phyloP scores from a whole-genome alignment of 2,113 vertebrate species.

The Uria lomvia region DNA sequence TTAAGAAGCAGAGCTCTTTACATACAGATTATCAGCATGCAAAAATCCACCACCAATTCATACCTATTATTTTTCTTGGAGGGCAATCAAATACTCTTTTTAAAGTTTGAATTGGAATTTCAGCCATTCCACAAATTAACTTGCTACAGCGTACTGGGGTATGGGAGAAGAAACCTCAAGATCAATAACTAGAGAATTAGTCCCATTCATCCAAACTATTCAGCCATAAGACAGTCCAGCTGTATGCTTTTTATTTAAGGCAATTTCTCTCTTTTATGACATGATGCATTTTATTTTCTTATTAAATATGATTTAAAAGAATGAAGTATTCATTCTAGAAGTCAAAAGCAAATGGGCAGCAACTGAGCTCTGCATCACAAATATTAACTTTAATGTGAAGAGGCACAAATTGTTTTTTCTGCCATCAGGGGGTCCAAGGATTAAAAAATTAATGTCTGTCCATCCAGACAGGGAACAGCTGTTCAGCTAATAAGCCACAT shows the following conservation, averaged over 20 bases:
- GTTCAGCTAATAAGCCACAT: conserved; percentile 56
- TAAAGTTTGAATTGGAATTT: not conserved
- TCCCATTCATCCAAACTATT: conserved; percentile 31
- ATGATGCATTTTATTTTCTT: conserved; percentile 61
- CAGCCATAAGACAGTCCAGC: conserved; percentile 12
- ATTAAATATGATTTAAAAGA: conserved; percentile 60
- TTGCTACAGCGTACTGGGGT: not conserved
- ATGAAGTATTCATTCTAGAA: conserved; percentile 48
- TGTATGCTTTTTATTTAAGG: conserved; percentile 53
- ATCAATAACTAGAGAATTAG: conserved; percentile 27
- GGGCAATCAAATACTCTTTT: not conserved
- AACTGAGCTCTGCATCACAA: conserved; percentile 57
- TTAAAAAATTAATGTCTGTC: conserved; percentile 73
- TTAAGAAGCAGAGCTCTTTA: not conserved
- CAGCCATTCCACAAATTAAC: conserved; percentile 2
- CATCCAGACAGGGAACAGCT: conserved; percentile 71
- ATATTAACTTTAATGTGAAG: conserved; percentile 72
- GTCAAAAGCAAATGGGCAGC: conserved; percentile 22
- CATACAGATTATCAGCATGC: not conserved
- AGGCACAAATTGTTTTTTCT: conserved; percentile 69
- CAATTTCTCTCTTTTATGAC: conserved; percentile 45
- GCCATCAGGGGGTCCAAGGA: conserved; percentile 58
- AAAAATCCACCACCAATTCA: not conserved
- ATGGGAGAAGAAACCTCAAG: not conserved
- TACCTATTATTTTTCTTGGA: not conserved